These are phyloP conservation scores for Zonitis immaculata DNA, from an alignment of 2,888 invertebrate species.

Conservation along the genomic window DNA sequence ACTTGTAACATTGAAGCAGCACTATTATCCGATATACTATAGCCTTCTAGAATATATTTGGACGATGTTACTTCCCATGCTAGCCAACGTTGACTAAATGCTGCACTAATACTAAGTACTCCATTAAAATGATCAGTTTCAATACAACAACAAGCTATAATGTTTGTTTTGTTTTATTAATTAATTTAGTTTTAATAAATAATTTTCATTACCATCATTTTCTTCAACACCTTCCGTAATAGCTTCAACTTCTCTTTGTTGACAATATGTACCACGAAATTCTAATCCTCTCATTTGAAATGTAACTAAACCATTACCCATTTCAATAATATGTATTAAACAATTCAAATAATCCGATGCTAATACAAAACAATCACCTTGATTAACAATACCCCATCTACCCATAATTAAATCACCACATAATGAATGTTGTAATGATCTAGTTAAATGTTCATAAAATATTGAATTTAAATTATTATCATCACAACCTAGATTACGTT, in stretches of 20 bases:
- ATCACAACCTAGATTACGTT: conserved; percentile 87
- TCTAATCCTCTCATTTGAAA: conserved; percentile 97
- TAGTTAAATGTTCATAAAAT: conserved; percentile 97
- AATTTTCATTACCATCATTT: conserved; percentile 65
- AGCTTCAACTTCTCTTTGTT: conserved; percentile 97
- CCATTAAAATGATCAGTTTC: conserved; percentile 84
- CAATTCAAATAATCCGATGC: conserved; percentile 99
- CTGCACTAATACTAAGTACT: conserved; percentile 92
- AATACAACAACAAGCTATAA: conserved; percentile 88
- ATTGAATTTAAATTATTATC: conserved; percentile 99
- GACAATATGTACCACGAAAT: conserved; percentile 98
- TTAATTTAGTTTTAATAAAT: too few species aligned
- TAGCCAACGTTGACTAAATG: conserved; percentile 94
- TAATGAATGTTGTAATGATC: conserved; percentile 91
- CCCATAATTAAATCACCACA: conserved; percentile 90
- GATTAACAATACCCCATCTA: conserved; percentile 93
- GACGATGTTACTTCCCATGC: conserved; percentile 96
- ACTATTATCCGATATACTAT: conserved; percentile 96
- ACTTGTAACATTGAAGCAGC: conserved; percentile 96
- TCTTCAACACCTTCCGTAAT: conserved; percentile 97
- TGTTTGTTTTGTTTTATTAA: too few species aligned
- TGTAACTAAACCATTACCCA: conserved; percentile 96
- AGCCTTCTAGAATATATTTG: conserved; percentile 97
- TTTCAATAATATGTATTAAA: conserved; percentile 93
- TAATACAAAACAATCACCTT: conserved; percentile 97